Conservation (phyloP, 92 coral and sea anemone genomes). For the Scolanthus callimorphus region DNA sequence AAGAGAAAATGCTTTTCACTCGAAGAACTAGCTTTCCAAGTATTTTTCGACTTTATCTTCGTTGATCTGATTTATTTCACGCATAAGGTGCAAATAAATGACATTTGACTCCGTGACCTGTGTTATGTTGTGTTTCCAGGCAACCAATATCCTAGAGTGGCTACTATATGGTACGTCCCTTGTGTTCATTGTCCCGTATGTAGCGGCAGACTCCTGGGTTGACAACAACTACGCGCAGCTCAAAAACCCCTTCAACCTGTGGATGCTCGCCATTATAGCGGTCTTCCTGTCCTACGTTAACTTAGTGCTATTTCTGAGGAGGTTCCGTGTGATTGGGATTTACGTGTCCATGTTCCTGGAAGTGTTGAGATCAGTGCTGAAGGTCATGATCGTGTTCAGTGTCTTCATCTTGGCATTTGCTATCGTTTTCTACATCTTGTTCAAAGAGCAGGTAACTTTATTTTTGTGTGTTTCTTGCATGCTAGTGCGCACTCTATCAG, state of each 20-base stretch:
- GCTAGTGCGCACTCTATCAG: no score
- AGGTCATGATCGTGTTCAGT: conserved; percentile 54
- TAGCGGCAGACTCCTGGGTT: conserved; percentile 9
- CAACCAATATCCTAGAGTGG: conserved; percentile 56
- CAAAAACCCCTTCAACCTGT: conserved; percentile 44
- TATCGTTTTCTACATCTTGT: conserved; percentile 57
- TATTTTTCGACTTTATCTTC: no score
- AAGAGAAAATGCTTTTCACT: neutral
- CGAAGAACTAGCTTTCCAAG: no score
- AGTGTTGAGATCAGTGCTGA: conserved; percentile 53
- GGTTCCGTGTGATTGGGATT: conserved; percentile 58
- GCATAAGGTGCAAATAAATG: no score
- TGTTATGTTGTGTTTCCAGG: no score
- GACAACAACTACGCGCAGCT: conserved; percentile 31
- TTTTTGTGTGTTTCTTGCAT: no score
- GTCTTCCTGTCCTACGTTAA: conserved; percentile 76
- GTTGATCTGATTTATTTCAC: no score
- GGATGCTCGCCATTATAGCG: conserved; percentile 66
- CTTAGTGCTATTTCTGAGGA: conserved; percentile 70
- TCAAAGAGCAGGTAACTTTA: conserved; percentile 78
- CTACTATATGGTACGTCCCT: conserved; percentile 34
- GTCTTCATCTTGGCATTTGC: conserved; percentile 49
- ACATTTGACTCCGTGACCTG: no score
- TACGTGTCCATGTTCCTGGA: conserved; percentile 73
- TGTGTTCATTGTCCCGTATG: conserved; percentile 63